phyloP scores from a whole-genome alignment of 2,113 vertebrate species.

The Apodemus sylvaticus region DNA sequence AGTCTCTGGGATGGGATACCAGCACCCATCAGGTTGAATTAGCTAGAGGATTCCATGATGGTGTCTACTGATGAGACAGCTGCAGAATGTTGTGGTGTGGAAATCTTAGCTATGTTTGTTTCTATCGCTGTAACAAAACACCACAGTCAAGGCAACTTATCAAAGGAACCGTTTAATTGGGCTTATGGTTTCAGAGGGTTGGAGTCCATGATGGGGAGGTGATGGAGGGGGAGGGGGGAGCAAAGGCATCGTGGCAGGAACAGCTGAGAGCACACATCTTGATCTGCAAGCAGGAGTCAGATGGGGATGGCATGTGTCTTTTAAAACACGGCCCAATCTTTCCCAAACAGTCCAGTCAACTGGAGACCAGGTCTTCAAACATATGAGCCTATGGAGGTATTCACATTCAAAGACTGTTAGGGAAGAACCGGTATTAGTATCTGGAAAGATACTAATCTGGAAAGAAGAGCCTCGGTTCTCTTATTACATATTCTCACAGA shows the following conservation, averaged over 20 bases:
- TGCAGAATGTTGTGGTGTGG: not conserved
- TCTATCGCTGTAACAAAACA: not conserved
- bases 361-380: not conserved
- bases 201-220: not conserved
- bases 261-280: not conserved
- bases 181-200: not conserved
- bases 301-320: not conserved
- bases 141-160: not conserved
- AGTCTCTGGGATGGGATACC: not conserved
- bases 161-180: not conserved
- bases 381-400: not conserved
- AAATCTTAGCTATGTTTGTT: not conserved
- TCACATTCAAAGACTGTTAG: not conserved
- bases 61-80: not conserved
- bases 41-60: not conserved
- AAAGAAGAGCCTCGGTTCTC: not conserved
- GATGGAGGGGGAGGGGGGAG: too few species aligned
- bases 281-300: not conserved
- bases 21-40: not conserved
- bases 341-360: not conserved
- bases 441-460: not conserved
- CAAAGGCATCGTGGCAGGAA: not conserved
- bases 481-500: not conserved
- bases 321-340: not conserved
- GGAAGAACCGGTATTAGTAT: not conserved